A percentile compares a stretch with the other conserved stretches of the same genome.
Conservation (phyloP, 1,140 invertebrate genomes). For the Aplysia californica region DNA sequence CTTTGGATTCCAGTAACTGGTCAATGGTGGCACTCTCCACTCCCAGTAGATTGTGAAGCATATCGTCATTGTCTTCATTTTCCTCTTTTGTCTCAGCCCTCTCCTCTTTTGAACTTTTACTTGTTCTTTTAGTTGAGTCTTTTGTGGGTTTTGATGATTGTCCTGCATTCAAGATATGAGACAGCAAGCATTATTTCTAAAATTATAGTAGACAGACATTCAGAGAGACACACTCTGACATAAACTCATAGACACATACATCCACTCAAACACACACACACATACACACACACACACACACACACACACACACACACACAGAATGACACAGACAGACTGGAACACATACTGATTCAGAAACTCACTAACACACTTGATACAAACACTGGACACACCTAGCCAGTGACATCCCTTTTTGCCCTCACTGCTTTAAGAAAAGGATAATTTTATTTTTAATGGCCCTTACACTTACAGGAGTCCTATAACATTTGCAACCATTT, state of each 20-base stretch:
- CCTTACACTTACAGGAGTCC: too few species aligned
- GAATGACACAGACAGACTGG: too few species aligned
- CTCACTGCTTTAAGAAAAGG: too few species aligned
- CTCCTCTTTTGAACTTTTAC: neutral
- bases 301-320: too few species aligned
- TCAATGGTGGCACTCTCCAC: constrained; percentile 89
- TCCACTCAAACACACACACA: too few species aligned
- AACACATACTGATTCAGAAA: too few species aligned
- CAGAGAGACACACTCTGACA: neutral
- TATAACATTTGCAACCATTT: too few species aligned
- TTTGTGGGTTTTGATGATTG: neutral
- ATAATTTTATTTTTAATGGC: too few species aligned
- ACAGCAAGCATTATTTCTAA: neutral
- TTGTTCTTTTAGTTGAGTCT: neutral
- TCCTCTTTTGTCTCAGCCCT: neutral
- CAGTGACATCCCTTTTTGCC: too few species aligned
- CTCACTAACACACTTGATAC: too few species aligned
- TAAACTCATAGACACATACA: neutral
- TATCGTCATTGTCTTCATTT: constrained; percentile 69
- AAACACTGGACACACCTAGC: too few species aligned
- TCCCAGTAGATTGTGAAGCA: constrained; percentile 89
- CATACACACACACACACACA: too few species aligned
- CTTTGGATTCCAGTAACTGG: constrained; percentile 82
- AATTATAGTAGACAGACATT: neutral
- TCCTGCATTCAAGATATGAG: neutral